Evolutionary conservation across 2,888 invertebrate species (phyloP).

Genomic region (Petrolisthes cinctipes): DNA sequence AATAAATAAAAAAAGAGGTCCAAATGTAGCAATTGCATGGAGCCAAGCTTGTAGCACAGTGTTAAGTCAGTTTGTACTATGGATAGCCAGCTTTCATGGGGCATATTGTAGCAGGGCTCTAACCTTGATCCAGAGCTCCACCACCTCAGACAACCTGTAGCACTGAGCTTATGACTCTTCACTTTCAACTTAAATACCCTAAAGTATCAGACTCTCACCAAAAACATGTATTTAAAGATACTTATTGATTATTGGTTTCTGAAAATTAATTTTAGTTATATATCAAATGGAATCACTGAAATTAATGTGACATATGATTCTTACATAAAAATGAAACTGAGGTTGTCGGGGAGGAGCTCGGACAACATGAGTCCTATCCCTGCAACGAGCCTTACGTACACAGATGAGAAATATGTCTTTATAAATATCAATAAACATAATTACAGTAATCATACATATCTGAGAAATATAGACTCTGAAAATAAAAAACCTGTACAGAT

Average conservation of each 20-base stretch:
- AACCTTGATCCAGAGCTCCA: slow-evolving; percentile 40
- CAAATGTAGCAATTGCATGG: slow-evolving; percentile 63
- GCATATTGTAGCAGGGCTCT: slow-evolving; percentile 50
- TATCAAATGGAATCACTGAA: no score
- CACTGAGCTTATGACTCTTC: background rate
- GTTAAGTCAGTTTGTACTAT: slow-evolving; percentile 62
- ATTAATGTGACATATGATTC: background rate
- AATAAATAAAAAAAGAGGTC: slow-evolving; percentile 54
- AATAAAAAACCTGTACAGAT: slow-evolving; percentile 65
- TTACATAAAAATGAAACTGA: slow-evolving; percentile 21
- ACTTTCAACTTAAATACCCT: background rate
- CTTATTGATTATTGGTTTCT: background rate
- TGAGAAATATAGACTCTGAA: slow-evolving; percentile 65
- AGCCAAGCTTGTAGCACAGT: slow-evolving; percentile 64
- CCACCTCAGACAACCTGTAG: background rate
- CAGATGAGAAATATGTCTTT: slow-evolving; percentile 62
- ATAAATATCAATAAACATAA: slow-evolving; percentile 64
- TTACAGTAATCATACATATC: slow-evolving; percentile 63
- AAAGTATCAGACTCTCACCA: background rate
- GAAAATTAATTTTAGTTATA: no score
- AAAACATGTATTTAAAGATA: background rate
- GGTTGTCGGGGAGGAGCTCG: slow-evolving; percentile 32
- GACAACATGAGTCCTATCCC: slow-evolving; percentile 42
- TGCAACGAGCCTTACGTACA: slow-evolving; percentile 60
- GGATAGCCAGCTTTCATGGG: slow-evolving; percentile 60